Evolutionary conservation across 2,113 vertebrate species (phyloP).

Genomic region (Halcyon senegalensis): DNA sequence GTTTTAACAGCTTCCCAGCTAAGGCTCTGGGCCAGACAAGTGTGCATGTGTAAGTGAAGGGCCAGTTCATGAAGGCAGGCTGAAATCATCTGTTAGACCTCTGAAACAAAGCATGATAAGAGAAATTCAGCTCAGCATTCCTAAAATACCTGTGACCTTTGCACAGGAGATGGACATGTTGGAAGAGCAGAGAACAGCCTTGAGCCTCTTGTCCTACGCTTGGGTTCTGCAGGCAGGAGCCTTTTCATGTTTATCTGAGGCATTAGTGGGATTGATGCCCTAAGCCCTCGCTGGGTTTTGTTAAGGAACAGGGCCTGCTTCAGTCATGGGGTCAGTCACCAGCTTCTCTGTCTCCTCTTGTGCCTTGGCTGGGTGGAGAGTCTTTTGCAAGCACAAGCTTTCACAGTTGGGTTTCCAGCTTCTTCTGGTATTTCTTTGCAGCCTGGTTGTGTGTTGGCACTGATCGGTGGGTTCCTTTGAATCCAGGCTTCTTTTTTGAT

Average conservation of each 20-base stretch:
- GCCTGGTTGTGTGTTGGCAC: not conserved
- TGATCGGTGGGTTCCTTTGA: not conserved
- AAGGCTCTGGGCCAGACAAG: accelerated
- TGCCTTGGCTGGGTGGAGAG: not conserved
- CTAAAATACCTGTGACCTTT: not conserved
- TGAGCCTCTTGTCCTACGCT: not conserved
- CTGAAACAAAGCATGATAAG: not conserved
- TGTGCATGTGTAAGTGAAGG: not conserved
- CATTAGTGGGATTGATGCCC: not conserved
- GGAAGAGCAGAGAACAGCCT: not conserved
- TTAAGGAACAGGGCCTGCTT: not conserved
- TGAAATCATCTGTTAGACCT: not conserved
- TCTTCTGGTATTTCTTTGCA: not conserved
- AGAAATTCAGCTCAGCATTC: not conserved
- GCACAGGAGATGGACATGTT: not conserved
- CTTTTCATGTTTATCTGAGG: not conserved
- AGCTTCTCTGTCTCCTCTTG: not conserved
- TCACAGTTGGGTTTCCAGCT: not conserved
- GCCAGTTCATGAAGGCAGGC: not conserved
- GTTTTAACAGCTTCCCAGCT: not conserved
- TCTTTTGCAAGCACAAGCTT: not conserved
- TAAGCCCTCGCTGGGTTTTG: not conserved
- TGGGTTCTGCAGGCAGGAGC: not conserved
- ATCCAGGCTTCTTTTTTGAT: not conserved
- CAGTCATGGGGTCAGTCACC: not conserved